These are phyloP conservation scores for Polydesmus complanatus DNA, from an alignment of 2,888 invertebrate species.

Conservation along the genomic window DNA sequence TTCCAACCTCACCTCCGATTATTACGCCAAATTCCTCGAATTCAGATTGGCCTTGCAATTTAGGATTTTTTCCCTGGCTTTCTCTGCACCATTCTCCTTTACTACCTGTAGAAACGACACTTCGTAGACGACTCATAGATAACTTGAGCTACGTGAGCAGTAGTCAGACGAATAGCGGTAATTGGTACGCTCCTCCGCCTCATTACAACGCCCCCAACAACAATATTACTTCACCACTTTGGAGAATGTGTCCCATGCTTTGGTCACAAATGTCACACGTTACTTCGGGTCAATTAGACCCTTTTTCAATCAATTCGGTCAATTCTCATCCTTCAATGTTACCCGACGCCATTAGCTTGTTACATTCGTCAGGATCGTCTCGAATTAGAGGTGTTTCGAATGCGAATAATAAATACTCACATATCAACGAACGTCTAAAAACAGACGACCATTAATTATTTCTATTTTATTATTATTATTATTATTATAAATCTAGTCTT, in stretches of 20 bases:
- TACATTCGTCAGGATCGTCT: background rate
- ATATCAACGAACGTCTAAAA: too few relatives aligned
- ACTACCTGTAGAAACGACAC: background rate
- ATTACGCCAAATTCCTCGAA: background rate
- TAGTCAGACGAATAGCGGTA: background rate
- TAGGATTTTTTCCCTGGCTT: background rate
- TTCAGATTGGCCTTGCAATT: background rate
- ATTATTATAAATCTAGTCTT: too few relatives aligned
- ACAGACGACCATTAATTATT: too few relatives aligned
- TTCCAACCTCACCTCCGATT: too few relatives aligned
- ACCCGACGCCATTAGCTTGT: background rate
- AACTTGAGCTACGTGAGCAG: background rate
- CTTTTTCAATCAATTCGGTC: background rate
- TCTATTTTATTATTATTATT: too few relatives aligned
- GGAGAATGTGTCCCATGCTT: constrained; percentile 11
- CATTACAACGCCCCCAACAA: background rate
- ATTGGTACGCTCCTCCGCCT: background rate
- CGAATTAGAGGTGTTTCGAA: background rate
- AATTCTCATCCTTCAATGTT: background rate
- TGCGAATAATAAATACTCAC: too few relatives aligned
- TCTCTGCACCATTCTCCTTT: background rate
- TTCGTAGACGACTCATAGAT: background rate
- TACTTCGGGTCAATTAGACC: background rate
- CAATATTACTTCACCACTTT: constrained; percentile 4
- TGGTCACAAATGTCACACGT: constrained; percentile 7